Percentiles rank a stretch among this genome's conserved stretches.
Conservation (phyloP, 2,113 vertebrate genomes). For the Camelus dromedarius region DNA sequence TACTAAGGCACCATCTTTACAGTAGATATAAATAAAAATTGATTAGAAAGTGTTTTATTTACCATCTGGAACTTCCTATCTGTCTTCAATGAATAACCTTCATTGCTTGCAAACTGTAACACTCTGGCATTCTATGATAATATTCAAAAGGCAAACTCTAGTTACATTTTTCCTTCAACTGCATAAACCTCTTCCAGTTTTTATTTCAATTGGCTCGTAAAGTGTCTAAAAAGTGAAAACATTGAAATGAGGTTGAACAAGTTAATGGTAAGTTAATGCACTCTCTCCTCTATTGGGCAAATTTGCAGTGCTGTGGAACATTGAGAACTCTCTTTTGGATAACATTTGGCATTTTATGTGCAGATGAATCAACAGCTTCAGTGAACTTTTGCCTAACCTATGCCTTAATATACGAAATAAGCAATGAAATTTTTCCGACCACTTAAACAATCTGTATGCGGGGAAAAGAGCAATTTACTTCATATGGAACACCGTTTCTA, state of each 20-base stretch:
- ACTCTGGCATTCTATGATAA: conserved; percentile 17
- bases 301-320: conserved; percentile 40
- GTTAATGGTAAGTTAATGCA: conserved; percentile 68
- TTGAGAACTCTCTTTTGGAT: neutral
- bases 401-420: conserved; percentile 45
- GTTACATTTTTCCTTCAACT: conserved; percentile 33
- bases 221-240: conserved; percentile 58
- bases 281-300: conserved; percentile 42
- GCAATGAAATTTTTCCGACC: conserved; percentile 11
- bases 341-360: conserved; percentile 24
- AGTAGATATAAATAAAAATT: conserved; percentile 10
- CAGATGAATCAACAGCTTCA: conserved; percentile 37
- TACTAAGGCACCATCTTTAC: neutral
- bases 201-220: conserved; percentile 60
- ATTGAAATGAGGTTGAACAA: conserved; percentile 46
- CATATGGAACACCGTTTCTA: conserved; percentile 21
- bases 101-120: neutral
- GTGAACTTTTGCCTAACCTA: conserved; percentile 45
- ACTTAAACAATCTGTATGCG: neutral
- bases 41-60: conserved; percentile 45
- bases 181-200: conserved; percentile 23
- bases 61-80: neutral
- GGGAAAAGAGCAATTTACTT: neutral
- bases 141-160: conserved; percentile 55
- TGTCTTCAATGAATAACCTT: neutral